phyloP scores from a whole-genome alignment of 2,113 vertebrate species.

The Boulengeromyrus knoepffleri region DNA sequence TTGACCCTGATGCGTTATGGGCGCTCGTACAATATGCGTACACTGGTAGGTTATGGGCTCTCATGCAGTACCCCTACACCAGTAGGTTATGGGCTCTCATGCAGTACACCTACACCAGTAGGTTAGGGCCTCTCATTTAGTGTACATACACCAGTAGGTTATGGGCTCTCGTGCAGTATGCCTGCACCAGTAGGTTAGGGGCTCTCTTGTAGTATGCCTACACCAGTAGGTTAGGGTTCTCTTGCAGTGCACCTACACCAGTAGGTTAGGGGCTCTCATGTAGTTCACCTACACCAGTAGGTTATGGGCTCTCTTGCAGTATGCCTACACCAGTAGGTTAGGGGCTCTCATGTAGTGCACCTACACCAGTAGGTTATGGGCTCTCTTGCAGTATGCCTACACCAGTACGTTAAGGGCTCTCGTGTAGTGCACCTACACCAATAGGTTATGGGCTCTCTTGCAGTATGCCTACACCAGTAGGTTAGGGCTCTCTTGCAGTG shows the following conservation, averaged over 20 bases:
- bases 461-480: not conserved
- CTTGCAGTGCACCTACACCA: no score
- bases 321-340: not conserved
- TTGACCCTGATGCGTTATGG: slow-evolving; percentile 92
- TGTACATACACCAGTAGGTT: slow-evolving; percentile 72
- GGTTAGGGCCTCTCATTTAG: not conserved
- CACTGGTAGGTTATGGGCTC: slow-evolving; percentile 62
- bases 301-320: not conserved
- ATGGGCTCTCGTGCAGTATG: not conserved
- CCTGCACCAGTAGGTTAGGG: not conserved
- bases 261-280: not conserved
- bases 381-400: no score
- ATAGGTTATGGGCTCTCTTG: not conserved
- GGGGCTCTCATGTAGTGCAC: not conserved
- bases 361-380: not conserved
- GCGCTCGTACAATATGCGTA: slow-evolving; percentile 94
- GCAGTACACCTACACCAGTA: not conserved
- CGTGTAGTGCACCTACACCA: not conserved
- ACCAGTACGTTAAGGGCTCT: not conserved
- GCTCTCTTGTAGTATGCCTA: not conserved
- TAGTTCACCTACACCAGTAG: slow-evolving; percentile 71
- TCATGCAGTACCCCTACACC: not conserved
- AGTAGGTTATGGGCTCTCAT: not conserved
- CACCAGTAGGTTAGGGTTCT: not conserved
- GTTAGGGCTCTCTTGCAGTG: not conserved